Base-by-base conservation (phyloP, 2,113 vertebrate genomes). In the Apus apus region DNA sequence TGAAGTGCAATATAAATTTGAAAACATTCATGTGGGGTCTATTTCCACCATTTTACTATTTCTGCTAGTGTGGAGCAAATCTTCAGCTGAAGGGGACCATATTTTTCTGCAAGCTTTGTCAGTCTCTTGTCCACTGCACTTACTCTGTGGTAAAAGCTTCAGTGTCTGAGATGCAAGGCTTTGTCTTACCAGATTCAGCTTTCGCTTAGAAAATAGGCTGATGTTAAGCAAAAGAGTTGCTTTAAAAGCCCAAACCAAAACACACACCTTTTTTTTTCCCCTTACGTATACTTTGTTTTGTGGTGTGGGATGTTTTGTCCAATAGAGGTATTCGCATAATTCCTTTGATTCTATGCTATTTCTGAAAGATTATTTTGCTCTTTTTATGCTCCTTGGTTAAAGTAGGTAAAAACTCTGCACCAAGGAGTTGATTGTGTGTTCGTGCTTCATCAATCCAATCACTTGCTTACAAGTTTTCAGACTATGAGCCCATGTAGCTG, bases 381-480 rank as follows among this genome's bases (percentile, higher is more conserved):
- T 68, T 75, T 62, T 50, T 65, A 78, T 32, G 2, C 4, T 23
- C 5, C 6, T 12, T n/a, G 5, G 4, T 81, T 61, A 20, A 84
- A 51, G 2, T 54, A 61, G 8, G 6, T 26, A 14, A 58, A 6
- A 74, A 36, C 16, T 79, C 17, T 85, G 20, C 15, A 8, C 5
- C 0, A 20, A 74, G 26, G 5, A 72, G 22, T 6, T 61, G 20
- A 30, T 89, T 40, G 27, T 9, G 5, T 76, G 15, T 8, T 80
- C 15, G 29, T 0, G 0, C 30, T 67, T 76, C 6, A 22, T 65
- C 40, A 64, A 18, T 48, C 25, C 26, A 9, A 0, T 80, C 11
- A 30, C 17, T 7, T 32, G 46, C 21, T 12, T 67, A 2, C 20
- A 19, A 54, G 18, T 72, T 85, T 57, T 32, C 34, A 22, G 67